Evolutionary conservation across 2,113 vertebrate species (phyloP), one percentile per base, ranked within the genome.

Genomic region (Ploceus nigricollis): DNA sequence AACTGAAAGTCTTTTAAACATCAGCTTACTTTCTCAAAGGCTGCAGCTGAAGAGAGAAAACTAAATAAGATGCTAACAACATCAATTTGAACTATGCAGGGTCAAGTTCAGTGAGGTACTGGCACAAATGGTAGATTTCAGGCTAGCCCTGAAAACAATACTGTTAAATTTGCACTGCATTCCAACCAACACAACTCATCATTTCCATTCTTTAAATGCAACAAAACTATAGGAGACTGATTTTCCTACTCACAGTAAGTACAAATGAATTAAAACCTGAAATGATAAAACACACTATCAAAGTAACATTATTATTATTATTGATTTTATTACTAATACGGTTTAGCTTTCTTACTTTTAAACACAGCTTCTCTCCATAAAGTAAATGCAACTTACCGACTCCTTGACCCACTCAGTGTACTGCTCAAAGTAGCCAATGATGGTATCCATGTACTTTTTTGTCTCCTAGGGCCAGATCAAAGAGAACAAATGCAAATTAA

Each of bases 331-430:
- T 48, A 25, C 16, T 44, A 63, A 27, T 28, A 31, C 22, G 80
- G 11, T 71, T 47, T 42, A 70, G 57, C 12, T 61, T 47, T 60
- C 51, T 56, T 22, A 9, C 5, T 25, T 21, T 25, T 10, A 60
- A 80, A 47, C 1, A 2, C 14, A 84, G 37, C 9, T 76, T 79
- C 33, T 68, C 37, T 76, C 48, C 57, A 61, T 35, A 16, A 69
- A 64, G 16, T 24, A 90, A 92, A 85, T 45, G 63, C 30, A 50
- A 9, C 99, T 99, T 97, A 99, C 99, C 27, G 99, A 98, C 30
- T 98, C 97, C 92, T 98, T 98, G 87, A 99, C 98, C 99, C 99
- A 99, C 16, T 98, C 97, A 33, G 98, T 68, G 63, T 99, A 99
- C 11, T 98, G 98, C 77, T 98, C 97, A 80, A 99, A 99, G 98